Evolutionary conservation across 2,888 invertebrate species (phyloP).

Genomic region (Mechanitis mazaeus): DNA sequence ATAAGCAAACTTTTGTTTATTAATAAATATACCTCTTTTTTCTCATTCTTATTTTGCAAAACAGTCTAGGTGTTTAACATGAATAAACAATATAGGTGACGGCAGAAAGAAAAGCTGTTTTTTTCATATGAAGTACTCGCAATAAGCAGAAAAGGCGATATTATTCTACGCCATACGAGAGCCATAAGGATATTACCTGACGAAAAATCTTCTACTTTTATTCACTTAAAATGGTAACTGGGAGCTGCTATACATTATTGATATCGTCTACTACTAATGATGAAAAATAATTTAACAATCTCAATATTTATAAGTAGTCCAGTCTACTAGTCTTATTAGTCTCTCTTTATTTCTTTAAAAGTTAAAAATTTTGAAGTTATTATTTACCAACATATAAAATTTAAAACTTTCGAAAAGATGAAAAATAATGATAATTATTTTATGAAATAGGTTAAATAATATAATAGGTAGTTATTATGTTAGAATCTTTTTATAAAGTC

Average conservation of each 20-base stretch:
- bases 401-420: too few species aligned
- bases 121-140: constrained; percentile 46
- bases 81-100: constrained; percentile 21
- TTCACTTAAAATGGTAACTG: constrained; percentile 35
- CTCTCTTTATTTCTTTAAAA: neutral
- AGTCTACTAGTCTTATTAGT: neutral
- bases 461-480: too few species aligned
- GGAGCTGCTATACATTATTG: constrained; percentile 33
- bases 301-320: constrained; percentile 2
- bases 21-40: too few species aligned
- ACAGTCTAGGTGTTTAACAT: constrained; percentile 18
- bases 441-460: too few species aligned
- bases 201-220: constrained; percentile 30
- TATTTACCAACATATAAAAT: too few species aligned
- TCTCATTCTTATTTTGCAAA: neutral
- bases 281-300: neutral
- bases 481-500: too few species aligned
- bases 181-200: constrained; percentile 36
- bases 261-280: constrained; percentile 27
- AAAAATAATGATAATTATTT: too few species aligned
- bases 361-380: too few species aligned
- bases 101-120: constrained; percentile 31
- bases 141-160: constrained; percentile 42
- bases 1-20: too few species aligned
- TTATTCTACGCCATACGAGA: constrained; percentile 41